These are phyloP conservation scores for Ancistrus triradiatus DNA, from an alignment of 2,113 vertebrate species.

Conservation along the genomic window DNA sequence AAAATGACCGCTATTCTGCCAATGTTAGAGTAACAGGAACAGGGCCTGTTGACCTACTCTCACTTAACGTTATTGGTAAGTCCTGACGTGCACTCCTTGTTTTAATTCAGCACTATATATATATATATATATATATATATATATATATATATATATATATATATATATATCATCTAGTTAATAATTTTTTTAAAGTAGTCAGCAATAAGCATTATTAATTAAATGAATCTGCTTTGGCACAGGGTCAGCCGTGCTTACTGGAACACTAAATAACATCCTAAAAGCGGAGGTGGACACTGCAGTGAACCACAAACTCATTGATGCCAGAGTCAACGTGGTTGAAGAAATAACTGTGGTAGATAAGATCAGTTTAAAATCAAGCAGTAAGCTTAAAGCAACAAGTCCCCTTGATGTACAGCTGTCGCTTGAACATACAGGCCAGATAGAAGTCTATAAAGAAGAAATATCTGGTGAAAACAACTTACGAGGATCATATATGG, in stretches of 20 bases:
- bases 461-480: slow-evolving; percentile 62
- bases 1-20: slow-evolving; percentile 59
- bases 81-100: background rate
- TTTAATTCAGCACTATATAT: no score
- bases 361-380: slow-evolving; percentile 60
- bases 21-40: slow-evolving; percentile 70
- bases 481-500: slow-evolving; percentile 64
- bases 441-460: slow-evolving; percentile 60
- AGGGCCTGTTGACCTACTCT: slow-evolving; percentile 75
- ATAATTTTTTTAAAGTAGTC: background rate
- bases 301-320: slow-evolving; percentile 76
- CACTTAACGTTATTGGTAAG: slow-evolving; percentile 79
- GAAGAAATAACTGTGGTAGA: slow-evolving; percentile 60
- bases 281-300: slow-evolving; percentile 64
- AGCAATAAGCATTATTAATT: background rate
- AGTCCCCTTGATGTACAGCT: slow-evolving; percentile 74
- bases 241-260: slow-evolving; percentile 76
- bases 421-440: slow-evolving; percentile 58
- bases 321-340: slow-evolving; percentile 67
- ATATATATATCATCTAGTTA: no score
- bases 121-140: no score
- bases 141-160: no score
- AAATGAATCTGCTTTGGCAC: slow-evolving; percentile 36
- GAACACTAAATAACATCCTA: slow-evolving; percentile 56
- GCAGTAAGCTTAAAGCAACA: slow-evolving; percentile 65